Evolutionary conservation across 2,888 invertebrate species (phyloP), one percentile per base, ranked within the genome.

Genomic region (Archaeoteleia sp.): DNA sequence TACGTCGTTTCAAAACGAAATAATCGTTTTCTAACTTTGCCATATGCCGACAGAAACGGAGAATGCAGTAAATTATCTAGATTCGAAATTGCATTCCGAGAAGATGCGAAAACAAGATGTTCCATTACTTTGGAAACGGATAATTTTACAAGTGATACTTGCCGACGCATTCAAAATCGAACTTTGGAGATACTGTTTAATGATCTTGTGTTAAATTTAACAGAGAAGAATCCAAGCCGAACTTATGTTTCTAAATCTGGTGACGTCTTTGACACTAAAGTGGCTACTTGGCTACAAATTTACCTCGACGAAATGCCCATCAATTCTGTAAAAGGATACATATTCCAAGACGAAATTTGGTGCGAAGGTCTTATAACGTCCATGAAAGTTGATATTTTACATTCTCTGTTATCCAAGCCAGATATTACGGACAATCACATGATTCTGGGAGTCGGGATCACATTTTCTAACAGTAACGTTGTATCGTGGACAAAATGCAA

Each of bases 211-310:
- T 70, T 74, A 2, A 81, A 80, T 74, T 67, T 78, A 1, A 86
- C 84, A 1, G 70, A 77, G 1, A 65, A 37, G 30, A 58, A 79
- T 37, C 70, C 76, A 15, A 79, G 81, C 67, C 71, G 63, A 39
- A 70, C 74, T 15, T 85, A 81, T 54, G 78, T 88, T 23, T 87
- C 88, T 0, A 86, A 86, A 58, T 87, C 84, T 67, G 89, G 89
- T 4, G 88, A 88, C 71, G 84, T 88, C 1, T 80, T 85, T 43
- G 79, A 77, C 13, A 78, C 81, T 10, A 78, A 83, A 55, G 72
- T 79, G 1, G 76, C 84, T 0, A 87, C 87, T 43, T 90, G 90
- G 90, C 78, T 82, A n/a, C 84, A 85, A 72, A 81, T 89, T 37
- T 74, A 87, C 32, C 74, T 83, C n/a, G 79, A 84, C 23, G 83